phyloP scores from a whole-genome alignment of 2,888 invertebrate genomes.

The Synanthedon myopaeformis region DNA sequence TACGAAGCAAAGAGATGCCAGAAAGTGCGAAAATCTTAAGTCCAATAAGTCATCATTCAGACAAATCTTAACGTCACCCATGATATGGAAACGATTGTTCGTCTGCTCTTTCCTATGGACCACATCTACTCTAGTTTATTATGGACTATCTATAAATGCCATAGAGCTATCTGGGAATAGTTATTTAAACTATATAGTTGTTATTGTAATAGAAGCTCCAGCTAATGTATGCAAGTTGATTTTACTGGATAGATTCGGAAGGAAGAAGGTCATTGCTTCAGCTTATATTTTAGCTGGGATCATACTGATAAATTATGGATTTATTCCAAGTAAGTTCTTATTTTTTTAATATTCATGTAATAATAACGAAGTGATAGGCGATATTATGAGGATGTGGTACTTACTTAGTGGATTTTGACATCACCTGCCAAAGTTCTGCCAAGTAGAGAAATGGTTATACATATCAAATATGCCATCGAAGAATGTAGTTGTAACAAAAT shows the following conservation, averaged over 20 bases:
- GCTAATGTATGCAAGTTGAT: conserved; percentile 76
- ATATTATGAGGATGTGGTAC: no score
- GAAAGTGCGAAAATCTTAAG: conserved; percentile 39
- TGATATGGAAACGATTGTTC: conserved; percentile 70
- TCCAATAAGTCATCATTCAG: conserved; percentile 49
- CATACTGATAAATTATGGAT: conserved; percentile 73
- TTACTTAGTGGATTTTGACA: no score
- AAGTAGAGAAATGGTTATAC: no score
- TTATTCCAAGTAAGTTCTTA: conserved; percentile 66
- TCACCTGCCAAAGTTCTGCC: no score
- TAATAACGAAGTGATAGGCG: no score
- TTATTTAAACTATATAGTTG: conserved; percentile 80
- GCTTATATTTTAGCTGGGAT: conserved; percentile 75
- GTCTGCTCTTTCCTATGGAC: conserved; percentile 83
- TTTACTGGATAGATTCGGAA: conserved; percentile 74
- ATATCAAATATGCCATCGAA: no score
- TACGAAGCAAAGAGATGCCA: conserved; percentile 46
- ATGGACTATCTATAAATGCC: conserved; percentile 83
- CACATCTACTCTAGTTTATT: conserved; percentile 82
- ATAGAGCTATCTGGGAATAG: conserved; percentile 81
- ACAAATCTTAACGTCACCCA: conserved; percentile 50
- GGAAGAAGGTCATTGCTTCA: conserved; percentile 73
- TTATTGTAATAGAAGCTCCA: conserved; percentile 77
- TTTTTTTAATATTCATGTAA: background rate
- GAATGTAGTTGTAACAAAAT: no score